Evolutionary conservation across 2,888 invertebrate genomes (phyloP).

Genomic region (Sepioteuthis lessoniana): DNA sequence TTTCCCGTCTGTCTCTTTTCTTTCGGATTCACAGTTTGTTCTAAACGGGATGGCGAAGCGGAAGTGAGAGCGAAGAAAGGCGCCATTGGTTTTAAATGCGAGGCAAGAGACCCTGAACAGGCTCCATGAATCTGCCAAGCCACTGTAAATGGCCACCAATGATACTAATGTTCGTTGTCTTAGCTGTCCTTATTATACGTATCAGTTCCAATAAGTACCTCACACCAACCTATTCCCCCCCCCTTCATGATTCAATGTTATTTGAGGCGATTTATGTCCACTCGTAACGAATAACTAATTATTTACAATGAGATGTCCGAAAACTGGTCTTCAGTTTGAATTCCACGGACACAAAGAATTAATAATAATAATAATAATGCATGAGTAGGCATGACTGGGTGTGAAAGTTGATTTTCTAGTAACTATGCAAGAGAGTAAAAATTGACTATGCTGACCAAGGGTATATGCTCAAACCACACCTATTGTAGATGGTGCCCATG

Average conservation of each 20-base stretch:
- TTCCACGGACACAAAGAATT: too few species aligned
- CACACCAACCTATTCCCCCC: neutral
- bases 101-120: neutral
- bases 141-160: neutral
- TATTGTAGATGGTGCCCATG: too few species aligned
- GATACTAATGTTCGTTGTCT: neutral
- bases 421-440: too few species aligned
- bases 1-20: neutral
- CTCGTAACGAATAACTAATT: neutral
- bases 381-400: too few species aligned
- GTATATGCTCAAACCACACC: too few species aligned
- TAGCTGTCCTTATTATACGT: neutral
- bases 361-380: too few species aligned
- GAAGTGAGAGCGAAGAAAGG: neutral
- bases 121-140: neutral
- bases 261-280: neutral
- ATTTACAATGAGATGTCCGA: too few species aligned
- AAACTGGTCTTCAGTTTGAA: too few species aligned
- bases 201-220: conserved; percentile 11
- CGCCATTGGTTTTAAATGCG: neutral
- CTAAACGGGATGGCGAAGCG: neutral
- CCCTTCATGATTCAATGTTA: neutral
- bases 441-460: too few species aligned
- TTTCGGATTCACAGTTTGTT: neutral
- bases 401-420: too few species aligned